Evolutionary conservation across 1,140 invertebrate genomes (phyloP), one percentile per base, ranked within the genome.

Genomic region (Bradynema listronoti): DNA sequence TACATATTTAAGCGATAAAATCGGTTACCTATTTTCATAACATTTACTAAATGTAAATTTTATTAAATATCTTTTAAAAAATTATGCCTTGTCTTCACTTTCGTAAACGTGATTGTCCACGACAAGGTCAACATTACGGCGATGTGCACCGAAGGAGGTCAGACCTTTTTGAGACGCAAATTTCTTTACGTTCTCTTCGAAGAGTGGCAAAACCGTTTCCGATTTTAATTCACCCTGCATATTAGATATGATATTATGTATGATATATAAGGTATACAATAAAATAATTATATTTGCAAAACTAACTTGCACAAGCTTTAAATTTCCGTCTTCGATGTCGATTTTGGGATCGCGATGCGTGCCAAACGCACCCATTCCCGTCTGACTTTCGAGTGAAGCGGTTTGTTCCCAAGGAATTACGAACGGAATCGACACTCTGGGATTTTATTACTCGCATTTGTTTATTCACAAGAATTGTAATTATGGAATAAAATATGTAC

Each of bases 291-390:
- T 24, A 5, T 39, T n/a, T 60, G 7, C 19, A 16, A 7, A 52
- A 39, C n/a, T n/a, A 11, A 60, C 65, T 39, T 69, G 57, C 9
- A 63, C 65, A 25, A 70, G 58, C 32, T 71, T 43, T 32, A 39
- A 54, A 25, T 53, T 46, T 27, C 66, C 68, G 14, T 69, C 54
- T 14, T 70, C 53, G 27, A 70, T 52, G 7, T 62, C 56, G 16
- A 51, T 58, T 7, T 64, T 56, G n/a, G 65, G 51, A 43, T 72
- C 55, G 9, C 68, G 51, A 11, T 58, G 36, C 29, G 39, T 41
- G 0, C 68, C 68, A 50, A 70, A 70, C 9, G 68, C 66, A 27
- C 57, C 59, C 69, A 70, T 70, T 16, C 69, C 68, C 25, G 47
- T 29, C 64, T 72, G 67, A 24, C 41, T 62, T 36, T 58, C 25